A percentile compares a stretch with the other conserved stretches of the same genome.
These are phyloP conservation scores for Caenorhabditis sp. DNA, from an alignment of 2,888 invertebrate genomes.

Conservation along the genomic window DNA sequence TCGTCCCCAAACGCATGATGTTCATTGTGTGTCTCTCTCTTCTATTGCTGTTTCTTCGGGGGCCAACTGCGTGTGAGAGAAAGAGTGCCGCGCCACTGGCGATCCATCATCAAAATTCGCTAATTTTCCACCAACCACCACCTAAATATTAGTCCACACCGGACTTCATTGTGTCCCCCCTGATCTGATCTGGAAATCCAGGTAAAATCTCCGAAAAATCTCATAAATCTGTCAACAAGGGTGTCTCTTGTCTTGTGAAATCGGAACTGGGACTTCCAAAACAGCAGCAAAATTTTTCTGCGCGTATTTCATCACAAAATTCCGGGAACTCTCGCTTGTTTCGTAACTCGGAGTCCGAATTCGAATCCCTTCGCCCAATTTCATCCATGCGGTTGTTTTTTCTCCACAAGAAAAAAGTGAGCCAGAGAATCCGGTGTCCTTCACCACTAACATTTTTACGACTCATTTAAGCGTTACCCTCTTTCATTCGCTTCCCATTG, in stretches of 20 bases:
- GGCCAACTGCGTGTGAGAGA: slow-evolving; percentile 59
- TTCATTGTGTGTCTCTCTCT: slow-evolving; percentile 60
- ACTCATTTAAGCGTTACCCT: slow-evolving; percentile 26
- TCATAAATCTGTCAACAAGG: slow-evolving; percentile 42
- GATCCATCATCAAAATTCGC: slow-evolving; percentile 59
- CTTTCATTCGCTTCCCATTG: slow-evolving; percentile 12
- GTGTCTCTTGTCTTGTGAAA: slow-evolving; percentile 1
- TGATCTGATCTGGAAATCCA: slow-evolving; percentile 56
- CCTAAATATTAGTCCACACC: slow-evolving; percentile 22
- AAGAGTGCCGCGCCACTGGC: slow-evolving; percentile 50
- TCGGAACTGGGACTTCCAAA: slow-evolving; percentile 17
- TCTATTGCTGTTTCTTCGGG: slow-evolving; percentile 40
- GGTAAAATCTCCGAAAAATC: slow-evolving; percentile 58
- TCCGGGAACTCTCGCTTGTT: slow-evolving; percentile 15
- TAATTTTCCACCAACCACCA: slow-evolving; percentile 45
- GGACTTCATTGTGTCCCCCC: not conserved
- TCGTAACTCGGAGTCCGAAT: too few species aligned
- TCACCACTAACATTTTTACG: slow-evolving; percentile 32
- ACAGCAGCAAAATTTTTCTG: slow-evolving; percentile 21
- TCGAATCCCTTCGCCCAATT: not conserved
- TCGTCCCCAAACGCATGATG: slow-evolving; percentile 63
- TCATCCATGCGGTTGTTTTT: slow-evolving; percentile 43
- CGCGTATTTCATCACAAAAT: slow-evolving; percentile 28
- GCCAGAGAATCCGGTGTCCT: slow-evolving; percentile 7
- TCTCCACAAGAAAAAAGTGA: slow-evolving; percentile 43